Conservation (phyloP, 2,113 vertebrate species). For the Chaenocephalus aceratus region DNA sequence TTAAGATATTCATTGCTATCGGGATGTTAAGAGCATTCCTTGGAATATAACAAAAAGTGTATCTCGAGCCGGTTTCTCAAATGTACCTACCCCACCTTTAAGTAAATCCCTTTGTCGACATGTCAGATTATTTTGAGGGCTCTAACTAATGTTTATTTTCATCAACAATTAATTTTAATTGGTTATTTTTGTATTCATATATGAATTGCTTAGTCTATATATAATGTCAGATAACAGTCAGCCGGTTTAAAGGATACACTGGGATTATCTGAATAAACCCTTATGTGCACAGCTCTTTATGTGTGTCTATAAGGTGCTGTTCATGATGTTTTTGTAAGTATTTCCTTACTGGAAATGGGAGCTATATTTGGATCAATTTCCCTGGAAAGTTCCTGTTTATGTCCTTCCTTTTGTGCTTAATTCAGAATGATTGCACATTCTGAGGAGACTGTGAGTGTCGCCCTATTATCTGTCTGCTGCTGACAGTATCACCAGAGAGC, state of each 20-base stretch:
- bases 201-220: neutral
- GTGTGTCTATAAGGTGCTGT: neutral
- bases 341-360: conserved; percentile 49
- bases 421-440: conserved; percentile 63
- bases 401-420: conserved; percentile 48
- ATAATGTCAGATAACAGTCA: neutral
- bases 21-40: too few relatives aligned
- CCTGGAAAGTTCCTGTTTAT: conserved; percentile 49
- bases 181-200: neutral
- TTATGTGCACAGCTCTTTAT: neutral
- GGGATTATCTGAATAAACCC: neutral
- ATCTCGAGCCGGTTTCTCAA: too few relatives aligned
- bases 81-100: neutral
- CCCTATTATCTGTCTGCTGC: conserved; percentile 48
- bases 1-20: too few relatives aligned
- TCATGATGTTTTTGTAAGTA: conserved; percentile 29
- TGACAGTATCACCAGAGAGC: conserved; percentile 21
- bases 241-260: neutral
- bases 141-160: neutral
- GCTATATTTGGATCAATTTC: conserved; percentile 58
- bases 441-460: conserved; percentile 36
- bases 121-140: neutral
- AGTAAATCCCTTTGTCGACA: neutral
- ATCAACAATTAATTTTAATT: neutral
- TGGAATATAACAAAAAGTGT: too few relatives aligned